phyloP scores from a whole-genome alignment of 2,113 vertebrate genomes.

The Ictidomys tridecemlineatus region DNA sequence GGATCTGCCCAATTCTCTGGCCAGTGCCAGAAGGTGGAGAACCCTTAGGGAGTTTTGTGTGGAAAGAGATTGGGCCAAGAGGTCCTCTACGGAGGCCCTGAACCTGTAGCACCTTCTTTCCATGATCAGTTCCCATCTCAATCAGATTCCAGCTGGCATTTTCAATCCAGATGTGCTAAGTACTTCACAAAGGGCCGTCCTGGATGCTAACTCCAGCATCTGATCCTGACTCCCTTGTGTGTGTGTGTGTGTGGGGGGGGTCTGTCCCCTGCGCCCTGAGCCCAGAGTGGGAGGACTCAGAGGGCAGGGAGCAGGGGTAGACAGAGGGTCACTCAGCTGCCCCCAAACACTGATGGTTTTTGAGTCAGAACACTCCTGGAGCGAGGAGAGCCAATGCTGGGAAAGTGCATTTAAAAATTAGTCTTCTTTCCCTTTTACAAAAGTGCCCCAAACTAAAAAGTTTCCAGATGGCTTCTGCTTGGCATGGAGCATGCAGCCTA shows the following conservation, averaged over 20 bases:
- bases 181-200: fast-evolving
- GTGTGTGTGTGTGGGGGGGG: no score
- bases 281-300: background rate
- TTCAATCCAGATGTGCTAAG: fast-evolving
- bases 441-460: background rate
- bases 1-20: background rate
- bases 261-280: background rate
- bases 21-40: background rate
- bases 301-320: fast-evolving
- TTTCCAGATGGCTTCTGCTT: fast-evolving
- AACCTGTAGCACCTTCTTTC: background rate
- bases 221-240: background rate
- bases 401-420: background rate
- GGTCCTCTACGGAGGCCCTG: background rate
- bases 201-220: fast-evolving
- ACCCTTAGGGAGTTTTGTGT: background rate
- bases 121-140: no score
- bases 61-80: background rate
- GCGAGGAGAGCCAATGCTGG: background rate
- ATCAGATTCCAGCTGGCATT: background rate
- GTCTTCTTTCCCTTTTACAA: background rate
- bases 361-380: background rate
- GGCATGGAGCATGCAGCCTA: background rate
- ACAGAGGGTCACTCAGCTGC: background rate
- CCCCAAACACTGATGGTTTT: background rate